These are phyloP conservation scores for Eumerus sabulonum DNA, from an alignment of 2,888 invertebrate genomes.

Conservation along the genomic window DNA sequence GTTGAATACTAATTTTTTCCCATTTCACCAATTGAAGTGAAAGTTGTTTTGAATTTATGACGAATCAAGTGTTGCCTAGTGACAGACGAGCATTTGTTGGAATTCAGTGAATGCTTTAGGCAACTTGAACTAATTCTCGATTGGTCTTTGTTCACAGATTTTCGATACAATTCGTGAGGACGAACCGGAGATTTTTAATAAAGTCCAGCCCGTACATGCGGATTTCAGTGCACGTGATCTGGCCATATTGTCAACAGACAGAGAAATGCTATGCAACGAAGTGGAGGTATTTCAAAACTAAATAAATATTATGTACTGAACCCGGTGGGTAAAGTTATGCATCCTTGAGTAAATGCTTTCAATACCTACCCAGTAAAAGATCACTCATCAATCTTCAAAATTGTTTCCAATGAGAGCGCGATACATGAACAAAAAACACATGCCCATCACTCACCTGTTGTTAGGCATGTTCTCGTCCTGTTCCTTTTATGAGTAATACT, in stretches of 20 bases:
- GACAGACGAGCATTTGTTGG: not conserved
- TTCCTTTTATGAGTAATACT: slow-evolving; percentile 8
- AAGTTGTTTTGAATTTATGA: slow-evolving; percentile 38
- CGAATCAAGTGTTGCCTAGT: slow-evolving; percentile 11
- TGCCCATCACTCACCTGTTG: slow-evolving; percentile 51
- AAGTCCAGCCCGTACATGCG: slow-evolving; percentile 82
- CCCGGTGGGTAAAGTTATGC: too few relatives aligned
- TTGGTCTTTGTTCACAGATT: slow-evolving; percentile 75
- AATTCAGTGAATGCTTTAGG: slow-evolving; percentile 3
- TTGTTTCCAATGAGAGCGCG: slow-evolving; percentile 1
- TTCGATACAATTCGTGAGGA: slow-evolving; percentile 81
- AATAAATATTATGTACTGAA: too few relatives aligned
- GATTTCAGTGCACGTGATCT: slow-evolving; percentile 80
- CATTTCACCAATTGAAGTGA: slow-evolving; percentile 41
- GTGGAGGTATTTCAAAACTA: slow-evolving; percentile 79
- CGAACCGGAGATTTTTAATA: slow-evolving; percentile 79
- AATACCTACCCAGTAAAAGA: too few relatives aligned
- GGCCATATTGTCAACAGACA: slow-evolving; percentile 78
- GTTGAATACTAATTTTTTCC: slow-evolving; percentile 37
- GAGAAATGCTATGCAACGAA: slow-evolving; percentile 78
- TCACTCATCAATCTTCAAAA: not conserved
- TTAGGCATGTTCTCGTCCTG: slow-evolving; percentile 26
- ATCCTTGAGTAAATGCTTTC: too few relatives aligned
- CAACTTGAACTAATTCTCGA: not conserved
- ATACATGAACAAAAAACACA: slow-evolving; percentile 33